Base-by-base conservation (phyloP, 1,140 invertebrate genomes). In the Sinonovacula constricta region DNA sequence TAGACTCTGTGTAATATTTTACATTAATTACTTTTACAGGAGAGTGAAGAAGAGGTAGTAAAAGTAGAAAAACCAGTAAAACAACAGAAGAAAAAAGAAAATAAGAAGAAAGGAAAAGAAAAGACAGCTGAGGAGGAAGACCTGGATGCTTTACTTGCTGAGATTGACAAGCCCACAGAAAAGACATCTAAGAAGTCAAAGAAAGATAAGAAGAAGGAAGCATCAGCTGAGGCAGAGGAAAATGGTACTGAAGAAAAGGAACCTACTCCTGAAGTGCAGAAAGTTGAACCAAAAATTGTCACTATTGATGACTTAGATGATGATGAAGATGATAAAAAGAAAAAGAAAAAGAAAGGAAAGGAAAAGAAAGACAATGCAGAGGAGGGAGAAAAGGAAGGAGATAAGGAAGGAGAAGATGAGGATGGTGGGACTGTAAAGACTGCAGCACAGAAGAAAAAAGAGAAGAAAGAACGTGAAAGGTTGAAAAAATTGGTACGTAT, bases 121-220 rank as follows among this genome's bases (percentile, higher is more conserved):
- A 82, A 82, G 56, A 94, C 95, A 84, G 94, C 95, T 66, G 95
- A 95, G 87, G 95, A 96, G 87, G 95, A 96, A 85, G 95, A 97
- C 88, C 92, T 96, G 77, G 95, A 97, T 86, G 95, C 95, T 90
- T 94, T 96, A 56, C 90, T 97, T 81, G 95, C 95, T 30, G 86
- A 89, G 51, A 68, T 91, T 7, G 87, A 89, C 53, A 80, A 83
- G 60, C 71, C 71, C 15, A 81, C 63, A 45, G 78, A 80, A 30
- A 84, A 92, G 54, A 75, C 75, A 59, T 77, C 62, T n/a, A 88
- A 75, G 90, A 92, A 86, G 90, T 89, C 63, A 88, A 93, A 85
- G 86, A 90, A 75, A 86, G 92, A 83, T 91, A 92, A 85, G 91
- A 92, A 51, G 90, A 92, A 80, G 34, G 36, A 66, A 60, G 65